phyloP scores from a whole-genome alignment of 2,797 vertebrate genomes.

The Cyprinella venusta region DNA sequence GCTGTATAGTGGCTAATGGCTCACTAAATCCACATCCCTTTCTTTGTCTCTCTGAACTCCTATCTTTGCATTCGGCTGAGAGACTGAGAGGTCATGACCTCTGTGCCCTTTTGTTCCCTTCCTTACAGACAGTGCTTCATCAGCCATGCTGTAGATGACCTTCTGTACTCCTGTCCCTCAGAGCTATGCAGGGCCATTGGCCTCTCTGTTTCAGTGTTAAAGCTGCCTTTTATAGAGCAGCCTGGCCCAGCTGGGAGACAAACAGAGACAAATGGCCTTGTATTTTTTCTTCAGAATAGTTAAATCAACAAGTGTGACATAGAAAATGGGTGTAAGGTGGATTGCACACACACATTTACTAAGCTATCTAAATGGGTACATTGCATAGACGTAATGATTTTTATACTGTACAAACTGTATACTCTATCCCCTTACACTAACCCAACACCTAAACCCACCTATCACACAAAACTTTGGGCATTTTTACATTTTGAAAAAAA shows the following conservation, averaged over 20 bases:
- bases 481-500: no score
- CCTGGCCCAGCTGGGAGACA: slow-evolving; percentile 52
- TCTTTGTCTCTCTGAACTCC: slow-evolving; percentile 45
- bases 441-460: no score
- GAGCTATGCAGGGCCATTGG: slow-evolving; percentile 52
- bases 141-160: slow-evolving; percentile 54
- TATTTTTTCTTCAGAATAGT: not conserved
- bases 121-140: slow-evolving; percentile 48
- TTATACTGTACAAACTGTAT: no score
- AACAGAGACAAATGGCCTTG: slow-evolving; percentile 41
- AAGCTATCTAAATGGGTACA: no score
- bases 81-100: slow-evolving; percentile 44
- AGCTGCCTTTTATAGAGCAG: slow-evolving; percentile 55
- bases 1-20: slow-evolving; percentile 22
- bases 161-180: slow-evolving; percentile 56
- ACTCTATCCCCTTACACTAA: no score
- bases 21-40: slow-evolving; percentile 32
- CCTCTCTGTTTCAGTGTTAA: slow-evolving; percentile 54
- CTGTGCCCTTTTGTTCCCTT: slow-evolving; percentile 56
- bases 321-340: not conserved
- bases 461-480: no score
- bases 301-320: slow-evolving; percentile 34
- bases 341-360: not conserved
- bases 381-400: no score
- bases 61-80: slow-evolving; percentile 36